Evolutionary conservation across 2,888 invertebrate species (phyloP).

Genomic region (Ypsolopha sequella): DNA sequence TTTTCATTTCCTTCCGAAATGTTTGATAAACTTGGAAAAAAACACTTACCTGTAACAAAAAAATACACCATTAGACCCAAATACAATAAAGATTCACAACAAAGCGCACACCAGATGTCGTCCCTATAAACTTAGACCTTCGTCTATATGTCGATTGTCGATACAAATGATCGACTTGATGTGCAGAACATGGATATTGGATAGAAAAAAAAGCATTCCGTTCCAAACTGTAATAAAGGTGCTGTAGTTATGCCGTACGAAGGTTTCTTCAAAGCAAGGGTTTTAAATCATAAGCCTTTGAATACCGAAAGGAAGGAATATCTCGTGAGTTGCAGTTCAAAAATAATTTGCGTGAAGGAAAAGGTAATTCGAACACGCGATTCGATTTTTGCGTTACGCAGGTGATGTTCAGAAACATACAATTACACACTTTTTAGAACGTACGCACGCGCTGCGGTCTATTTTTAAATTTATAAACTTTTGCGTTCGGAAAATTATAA

Average conservation of each 20-base stretch:
- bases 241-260: neutral
- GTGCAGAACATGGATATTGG: conserved; percentile 32
- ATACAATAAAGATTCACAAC: conserved; percentile 38
- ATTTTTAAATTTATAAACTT: conserved; percentile 23
- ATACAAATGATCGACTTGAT: conserved; percentile 26
- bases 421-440: conserved; percentile 24
- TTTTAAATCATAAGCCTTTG: neutral
- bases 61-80: conserved; percentile 39
- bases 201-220: no score
- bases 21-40: conserved; percentile 4
- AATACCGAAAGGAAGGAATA: conserved; percentile 27
- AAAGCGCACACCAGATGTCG: conserved; percentile 36
- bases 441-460: conserved; percentile 40
- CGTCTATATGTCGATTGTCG: conserved; percentile 19
- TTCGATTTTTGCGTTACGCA: conserved; percentile 22
- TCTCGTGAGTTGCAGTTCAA: neutral
- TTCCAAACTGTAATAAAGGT: no score
- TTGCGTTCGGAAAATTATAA: neutral
- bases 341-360: neutral
- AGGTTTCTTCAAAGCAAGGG: neutral
- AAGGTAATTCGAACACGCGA: neutral
- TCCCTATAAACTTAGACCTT: conserved; percentile 32
- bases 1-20: neutral
- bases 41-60: conserved; percentile 46
- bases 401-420: conserved; percentile 28